A percentile compares a stretch with the other conserved stretches of the same genome.
Evolutionary conservation across 2,797 vertebrate species (phyloP).

Genomic region (Furcifer pardalis): DNA sequence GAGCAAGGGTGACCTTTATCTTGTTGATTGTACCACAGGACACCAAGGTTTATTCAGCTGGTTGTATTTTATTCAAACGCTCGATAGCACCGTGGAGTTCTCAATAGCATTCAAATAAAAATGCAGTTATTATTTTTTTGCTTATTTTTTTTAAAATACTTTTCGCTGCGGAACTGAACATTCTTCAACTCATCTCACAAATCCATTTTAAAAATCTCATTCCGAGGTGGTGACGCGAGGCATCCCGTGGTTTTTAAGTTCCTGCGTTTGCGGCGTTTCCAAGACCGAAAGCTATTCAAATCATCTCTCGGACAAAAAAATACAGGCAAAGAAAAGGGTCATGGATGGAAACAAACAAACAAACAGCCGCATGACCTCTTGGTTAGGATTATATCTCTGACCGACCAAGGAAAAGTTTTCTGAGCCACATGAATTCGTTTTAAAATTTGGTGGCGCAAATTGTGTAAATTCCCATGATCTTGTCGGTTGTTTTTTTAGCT

Average conservation of each 20-base stretch:
- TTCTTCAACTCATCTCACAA: constrained; percentile 57
- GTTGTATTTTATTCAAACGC: constrained; percentile 83
- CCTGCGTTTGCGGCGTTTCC: constrained; percentile 6
- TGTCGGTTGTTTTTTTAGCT: not conserved
- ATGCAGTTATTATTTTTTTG: constrained; percentile 63
- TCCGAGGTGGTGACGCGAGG: constrained; percentile 51
- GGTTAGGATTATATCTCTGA: not conserved
- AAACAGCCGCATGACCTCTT: not conserved
- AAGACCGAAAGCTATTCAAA: constrained; percentile 14
- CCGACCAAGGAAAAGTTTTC: not conserved
- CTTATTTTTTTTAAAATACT: not conserved
- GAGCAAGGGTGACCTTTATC: too few species aligned
- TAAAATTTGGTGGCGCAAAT: rapidly evolving
- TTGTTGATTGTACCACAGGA: not conserved
- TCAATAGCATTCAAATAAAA: constrained; percentile 76
- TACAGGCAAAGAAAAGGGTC: not conserved
- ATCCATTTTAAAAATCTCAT: not conserved
- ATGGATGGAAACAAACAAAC: not conserved
- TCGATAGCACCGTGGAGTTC: constrained; percentile 82
- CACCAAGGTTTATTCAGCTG: constrained; percentile 61
- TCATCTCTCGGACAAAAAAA: not conserved
- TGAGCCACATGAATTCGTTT: too few species aligned
- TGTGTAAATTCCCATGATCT: not conserved
- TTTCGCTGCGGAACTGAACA: constrained; percentile 57
- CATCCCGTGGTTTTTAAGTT: constrained; percentile 36